Evolutionary conservation across 2,888 invertebrate genomes (phyloP), one percentile per base, ranked within the genome.

Genomic region (Ypsolopha scabrella): DNA sequence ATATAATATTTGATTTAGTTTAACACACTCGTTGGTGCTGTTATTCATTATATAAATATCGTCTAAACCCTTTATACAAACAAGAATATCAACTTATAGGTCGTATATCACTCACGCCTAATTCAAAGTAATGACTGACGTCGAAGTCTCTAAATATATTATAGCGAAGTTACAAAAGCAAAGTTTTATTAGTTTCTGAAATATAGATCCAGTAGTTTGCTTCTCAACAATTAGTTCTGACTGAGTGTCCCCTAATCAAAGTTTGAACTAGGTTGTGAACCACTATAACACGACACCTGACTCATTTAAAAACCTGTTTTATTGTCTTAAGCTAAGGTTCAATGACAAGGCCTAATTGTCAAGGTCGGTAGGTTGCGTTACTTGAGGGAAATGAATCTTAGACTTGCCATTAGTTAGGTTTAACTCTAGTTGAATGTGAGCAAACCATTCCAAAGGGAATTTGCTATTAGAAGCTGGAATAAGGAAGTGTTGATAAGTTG

Each of bases 171-270:
- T 6, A n/a, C 11, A 10, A 34, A 35, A 35, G 36, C 34, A 10
- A 46, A 46, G 46, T 46, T 46, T 46, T 46, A 46, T 35, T 46
- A 46, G 46, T 35, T 34, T 46, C 35, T 34, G 46, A 46, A 46
- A 46, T 46, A 34, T 44, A 44, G 24, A 44, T 46, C 35, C 35
- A 43, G 43, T 13, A 43, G 14, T 24, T 43, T 43, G 43, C 43
- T n/a, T 13, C 46, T 34, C 35, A 35, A 11, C 7, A 35, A 46
- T 46, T 35, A 46, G 46, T 35, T 46, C 35, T n/a, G 46, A 43
- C 46, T 35, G 34, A 11, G 34, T 46, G 46, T 46, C 46, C 35
- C 34, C 43, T 34, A 35, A 11, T 34, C 35, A 35, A 46, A 34
- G 46, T 46, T 35, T 6, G 33, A 46, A 35, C 35, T n/a, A 24